Evolutionary conservation across 2,113 vertebrate species (phyloP).

Genomic region (Motacilla alba): DNA sequence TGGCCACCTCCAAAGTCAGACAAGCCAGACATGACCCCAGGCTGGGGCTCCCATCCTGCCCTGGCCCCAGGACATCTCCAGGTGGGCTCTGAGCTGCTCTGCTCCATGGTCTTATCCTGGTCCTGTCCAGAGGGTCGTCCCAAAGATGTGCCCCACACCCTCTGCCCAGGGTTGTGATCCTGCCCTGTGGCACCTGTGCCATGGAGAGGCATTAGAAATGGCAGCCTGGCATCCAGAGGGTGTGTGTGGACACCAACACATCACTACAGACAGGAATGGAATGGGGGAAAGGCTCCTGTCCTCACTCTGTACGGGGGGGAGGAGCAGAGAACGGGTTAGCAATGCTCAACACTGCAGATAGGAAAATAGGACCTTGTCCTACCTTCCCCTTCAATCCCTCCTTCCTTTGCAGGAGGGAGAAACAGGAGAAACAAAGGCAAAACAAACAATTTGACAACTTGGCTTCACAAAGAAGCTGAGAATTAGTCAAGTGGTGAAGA

Average conservation of each 20-base stretch:
- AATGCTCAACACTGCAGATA: not conserved
- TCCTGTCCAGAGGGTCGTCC: not conserved
- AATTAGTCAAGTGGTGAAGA: not conserved
- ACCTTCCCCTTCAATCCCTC: not conserved
- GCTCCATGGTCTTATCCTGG: not conserved
- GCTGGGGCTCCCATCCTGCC: not conserved
- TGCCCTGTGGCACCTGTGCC: not conserved
- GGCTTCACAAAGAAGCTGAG: not conserved
- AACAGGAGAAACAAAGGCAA: not conserved
- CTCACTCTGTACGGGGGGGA: not conserved
- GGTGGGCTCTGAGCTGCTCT: not conserved
- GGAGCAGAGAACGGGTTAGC: not conserved
- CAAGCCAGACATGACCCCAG: fast-evolving
- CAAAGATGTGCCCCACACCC: no score
- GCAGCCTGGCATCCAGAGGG: not conserved
- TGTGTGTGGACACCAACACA: not conserved
- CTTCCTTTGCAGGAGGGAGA: not conserved
- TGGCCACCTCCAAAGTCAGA: no score
- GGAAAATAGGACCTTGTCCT: not conserved
- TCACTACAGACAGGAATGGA: not conserved
- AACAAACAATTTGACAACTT: not conserved
- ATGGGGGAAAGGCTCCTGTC: not conserved
- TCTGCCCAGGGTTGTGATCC: not conserved
- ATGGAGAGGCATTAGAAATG: not conserved
- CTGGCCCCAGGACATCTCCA: not conserved